Evolutionary conservation across 2,888 invertebrate species (phyloP).

Genomic region (Synergus laeviventris): DNA sequence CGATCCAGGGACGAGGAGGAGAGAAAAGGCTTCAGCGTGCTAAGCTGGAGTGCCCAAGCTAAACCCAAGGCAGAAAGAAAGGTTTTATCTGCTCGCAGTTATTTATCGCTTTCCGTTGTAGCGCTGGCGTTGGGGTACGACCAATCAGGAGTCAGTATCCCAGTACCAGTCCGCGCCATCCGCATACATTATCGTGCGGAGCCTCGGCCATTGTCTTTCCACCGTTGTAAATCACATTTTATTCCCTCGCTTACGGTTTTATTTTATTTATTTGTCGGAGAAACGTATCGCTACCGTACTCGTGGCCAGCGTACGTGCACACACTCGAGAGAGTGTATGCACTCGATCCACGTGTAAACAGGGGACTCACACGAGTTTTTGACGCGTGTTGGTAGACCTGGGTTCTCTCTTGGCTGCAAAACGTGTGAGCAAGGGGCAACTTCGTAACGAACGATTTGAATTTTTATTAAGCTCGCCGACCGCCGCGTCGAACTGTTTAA

Average conservation of each 20-base stretch:
- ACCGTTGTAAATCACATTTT: slow-evolving; percentile 76
- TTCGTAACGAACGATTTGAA: slow-evolving; percentile 58
- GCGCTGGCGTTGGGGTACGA: slow-evolving; percentile 72
- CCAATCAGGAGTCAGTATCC: slow-evolving; percentile 75
- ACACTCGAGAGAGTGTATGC: slow-evolving; percentile 50
- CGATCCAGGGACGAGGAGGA: slow-evolving; percentile 36
- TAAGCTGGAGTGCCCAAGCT: slow-evolving; percentile 48
- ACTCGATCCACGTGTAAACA: slow-evolving; percentile 56
- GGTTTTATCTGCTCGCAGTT: slow-evolving; percentile 75
- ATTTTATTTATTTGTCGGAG: slow-evolving; percentile 75
- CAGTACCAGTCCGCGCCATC: slow-evolving; percentile 75
- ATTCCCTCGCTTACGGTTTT: slow-evolving; percentile 75
- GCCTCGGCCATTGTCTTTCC: slow-evolving; percentile 75
- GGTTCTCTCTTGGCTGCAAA: slow-evolving; percentile 50
- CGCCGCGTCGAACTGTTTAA: slow-evolving; percentile 58
- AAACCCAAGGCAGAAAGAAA: slow-evolving; percentile 68
- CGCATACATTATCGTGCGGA: slow-evolving; percentile 75
- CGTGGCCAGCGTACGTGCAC: slow-evolving; percentile 60
- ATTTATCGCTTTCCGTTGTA: slow-evolving; percentile 76
- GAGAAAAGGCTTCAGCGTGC: slow-evolving; percentile 54
- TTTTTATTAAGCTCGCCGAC: slow-evolving; percentile 62
- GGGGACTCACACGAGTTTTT: slow-evolving; percentile 25
- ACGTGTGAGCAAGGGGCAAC: slow-evolving; percentile 55
- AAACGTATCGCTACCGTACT: slow-evolving; percentile 75
- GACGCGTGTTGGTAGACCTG: slow-evolving; percentile 23